These are phyloP conservation scores for Aeoliscus strigatus DNA, from an alignment of 2,797 vertebrate species.

Conservation along the genomic window DNA sequence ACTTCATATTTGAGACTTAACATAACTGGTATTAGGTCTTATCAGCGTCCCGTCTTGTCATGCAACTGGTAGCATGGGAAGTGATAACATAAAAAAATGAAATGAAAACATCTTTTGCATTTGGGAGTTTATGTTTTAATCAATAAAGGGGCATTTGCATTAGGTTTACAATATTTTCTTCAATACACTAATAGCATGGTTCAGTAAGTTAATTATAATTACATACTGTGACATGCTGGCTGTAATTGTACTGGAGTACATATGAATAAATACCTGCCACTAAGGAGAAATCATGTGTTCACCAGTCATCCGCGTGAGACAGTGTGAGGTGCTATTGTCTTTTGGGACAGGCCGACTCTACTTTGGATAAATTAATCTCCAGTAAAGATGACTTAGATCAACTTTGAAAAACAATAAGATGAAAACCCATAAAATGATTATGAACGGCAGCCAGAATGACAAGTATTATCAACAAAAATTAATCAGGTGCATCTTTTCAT, in stretches of 20 bases:
- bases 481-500: slow-evolving; percentile 99
- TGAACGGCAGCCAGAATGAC: slow-evolving; percentile 94
- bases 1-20: too few relatives aligned
- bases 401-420: slow-evolving; percentile 91
- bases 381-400: slow-evolving; percentile 92
- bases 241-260: too few relatives aligned
- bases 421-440: slow-evolving; percentile 99
- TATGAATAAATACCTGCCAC: slow-evolving; percentile 6
- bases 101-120: too few relatives aligned
- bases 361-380: slow-evolving; percentile 85
- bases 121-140: too few relatives aligned
- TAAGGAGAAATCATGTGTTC: slow-evolving; percentile 34
- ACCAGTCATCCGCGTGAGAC: slow-evolving; percentile 49
- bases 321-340: slow-evolving; percentile 51
- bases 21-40: too few relatives aligned
- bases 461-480: slow-evolving; percentile 99
- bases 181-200: slow-evolving; percentile 6
- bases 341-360: slow-evolving; percentile 52
- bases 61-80: too few relatives aligned
- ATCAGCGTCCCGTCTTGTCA: too few relatives aligned
- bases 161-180: too few relatives aligned
- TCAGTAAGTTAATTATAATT: slow-evolving; percentile 31
- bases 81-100: too few relatives aligned
- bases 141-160: too few relatives aligned
- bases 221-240: too few relatives aligned